phyloP scores from a whole-genome alignment of 2,888 invertebrate species.

The Drosophila testacea region DNA sequence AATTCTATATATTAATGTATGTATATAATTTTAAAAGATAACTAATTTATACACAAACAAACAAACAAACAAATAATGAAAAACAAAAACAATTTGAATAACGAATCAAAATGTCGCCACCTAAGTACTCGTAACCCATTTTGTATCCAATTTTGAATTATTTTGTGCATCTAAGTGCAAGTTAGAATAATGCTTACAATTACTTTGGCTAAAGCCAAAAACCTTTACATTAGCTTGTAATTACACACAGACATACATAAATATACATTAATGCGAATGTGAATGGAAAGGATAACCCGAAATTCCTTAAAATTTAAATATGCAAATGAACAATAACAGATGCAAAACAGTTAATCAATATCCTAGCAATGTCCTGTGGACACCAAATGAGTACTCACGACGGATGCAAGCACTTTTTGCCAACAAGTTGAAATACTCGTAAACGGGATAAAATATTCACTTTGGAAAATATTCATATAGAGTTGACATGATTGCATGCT shows the following conservation, averaged over 20 bases:
- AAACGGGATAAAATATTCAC: neutral
- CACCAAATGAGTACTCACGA: constrained; percentile 6
- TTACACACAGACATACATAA: constrained; percentile 15
- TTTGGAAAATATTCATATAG: neutral
- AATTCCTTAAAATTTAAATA: neutral
- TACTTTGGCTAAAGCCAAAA: constrained; percentile 20
- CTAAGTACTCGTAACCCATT: constrained; percentile 64
- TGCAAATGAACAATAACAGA: neutral
- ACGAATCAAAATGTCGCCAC: constrained; percentile 66
- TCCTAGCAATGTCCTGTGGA: constrained; percentile 8
- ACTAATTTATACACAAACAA: constrained; percentile 61
- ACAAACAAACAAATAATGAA: neutral
- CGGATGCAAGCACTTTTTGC: neutral
- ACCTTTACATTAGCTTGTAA: constrained; percentile 59
- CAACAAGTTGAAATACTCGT: constrained; percentile 13
- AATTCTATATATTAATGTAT: constrained; percentile 32
- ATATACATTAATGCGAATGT: neutral
- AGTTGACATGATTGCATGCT: constrained; percentile 3
- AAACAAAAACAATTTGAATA: constrained; percentile 24
- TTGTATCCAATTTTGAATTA: constrained; percentile 74
- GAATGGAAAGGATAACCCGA: neutral
- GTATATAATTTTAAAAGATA: constrained; percentile 71
- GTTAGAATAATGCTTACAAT: constrained; percentile 42
- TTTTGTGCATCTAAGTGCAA: constrained; percentile 42
- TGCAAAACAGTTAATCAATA: neutral